phyloP scores from a whole-genome alignment of 2,797 vertebrate genomes.

The Tenualosa ilisha region DNA sequence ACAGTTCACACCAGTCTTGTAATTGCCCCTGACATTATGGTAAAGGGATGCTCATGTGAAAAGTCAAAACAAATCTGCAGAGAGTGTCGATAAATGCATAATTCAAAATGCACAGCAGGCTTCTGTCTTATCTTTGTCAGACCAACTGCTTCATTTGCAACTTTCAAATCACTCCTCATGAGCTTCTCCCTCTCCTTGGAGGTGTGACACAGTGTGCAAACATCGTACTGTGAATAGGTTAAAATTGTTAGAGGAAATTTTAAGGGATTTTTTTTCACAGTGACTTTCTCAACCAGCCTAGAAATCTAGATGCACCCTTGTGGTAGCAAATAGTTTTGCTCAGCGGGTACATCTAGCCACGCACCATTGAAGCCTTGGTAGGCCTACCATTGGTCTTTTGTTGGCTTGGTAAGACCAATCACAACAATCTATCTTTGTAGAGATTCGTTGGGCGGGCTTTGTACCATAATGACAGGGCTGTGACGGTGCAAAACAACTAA shows the following conservation, averaged over 20 bases:
- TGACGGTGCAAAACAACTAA: too few species aligned
- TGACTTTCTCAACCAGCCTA: too few species aligned
- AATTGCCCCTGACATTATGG: constrained; percentile 15
- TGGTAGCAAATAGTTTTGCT: too few species aligned
- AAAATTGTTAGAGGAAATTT: background rate
- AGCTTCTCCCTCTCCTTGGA: background rate
- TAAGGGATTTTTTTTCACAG: background rate
- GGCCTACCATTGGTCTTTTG: too few species aligned
- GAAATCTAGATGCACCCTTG: too few species aligned
- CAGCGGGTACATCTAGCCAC: too few species aligned
- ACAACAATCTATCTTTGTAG: too few species aligned
- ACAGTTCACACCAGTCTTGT: constrained; percentile 21
- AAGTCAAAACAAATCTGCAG: constrained; percentile 15
- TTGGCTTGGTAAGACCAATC: too few species aligned
- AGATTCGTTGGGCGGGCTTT: too few species aligned
- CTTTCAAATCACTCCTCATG: background rate
- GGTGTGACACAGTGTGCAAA: background rate
- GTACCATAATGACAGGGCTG: too few species aligned
- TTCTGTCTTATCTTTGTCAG: constrained; percentile 11
- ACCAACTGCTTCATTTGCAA: background rate
- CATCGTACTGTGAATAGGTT: background rate
- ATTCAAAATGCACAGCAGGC: background rate
- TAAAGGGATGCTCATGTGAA: background rate
- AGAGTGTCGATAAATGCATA: constrained; percentile 19
- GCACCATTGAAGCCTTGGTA: too few species aligned